Percentiles rank a stretch among this genome's conserved stretches.
phyloP scores from a whole-genome alignment of 2,888 invertebrate genomes.

The Helicoverpa assulta region DNA sequence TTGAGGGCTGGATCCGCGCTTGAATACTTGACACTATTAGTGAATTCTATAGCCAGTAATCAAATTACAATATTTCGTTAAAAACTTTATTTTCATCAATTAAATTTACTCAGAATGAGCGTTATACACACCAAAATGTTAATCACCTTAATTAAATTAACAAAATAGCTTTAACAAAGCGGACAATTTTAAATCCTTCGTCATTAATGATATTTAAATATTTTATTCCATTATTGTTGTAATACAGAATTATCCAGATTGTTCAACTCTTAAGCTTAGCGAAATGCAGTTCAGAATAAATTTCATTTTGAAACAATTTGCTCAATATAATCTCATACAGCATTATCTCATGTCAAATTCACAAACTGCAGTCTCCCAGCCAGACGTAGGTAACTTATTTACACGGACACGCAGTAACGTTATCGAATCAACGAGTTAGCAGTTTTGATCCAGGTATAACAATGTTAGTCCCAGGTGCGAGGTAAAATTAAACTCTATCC shows the following conservation, averaged over 20 bases:
- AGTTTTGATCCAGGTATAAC: slow-evolving; percentile 62
- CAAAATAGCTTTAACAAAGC: not conserved
- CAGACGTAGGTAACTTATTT: slow-evolving; percentile 47
- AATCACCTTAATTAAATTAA: not conserved
- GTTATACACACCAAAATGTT: not conserved
- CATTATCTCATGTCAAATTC: slow-evolving; percentile 17
- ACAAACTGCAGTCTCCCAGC: slow-evolving; percentile 6
- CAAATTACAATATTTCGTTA: too few relatives aligned
- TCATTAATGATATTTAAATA: not conserved
- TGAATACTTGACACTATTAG: too few relatives aligned
- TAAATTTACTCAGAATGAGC: not conserved
- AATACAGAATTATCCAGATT: not conserved
- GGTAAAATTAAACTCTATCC: slow-evolving; percentile 64
- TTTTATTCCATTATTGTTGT: not conserved
- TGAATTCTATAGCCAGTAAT: too few relatives aligned
- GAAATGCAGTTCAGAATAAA: slow-evolving; percentile 8
- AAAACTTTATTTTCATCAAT: not conserved
- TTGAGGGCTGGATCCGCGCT: too few relatives aligned
- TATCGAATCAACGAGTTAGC: slow-evolving; percentile 57
- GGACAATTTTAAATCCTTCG: not conserved
- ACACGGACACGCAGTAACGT: slow-evolving; percentile 46
- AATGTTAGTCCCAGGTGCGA: slow-evolving; percentile 65
- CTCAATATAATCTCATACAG: slow-evolving; percentile 6
- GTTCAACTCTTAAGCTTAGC: not conserved
- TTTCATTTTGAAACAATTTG: not conserved